phyloP scores from a whole-genome alignment of 2,888 invertebrate species.

The Cyclophora punctaria region DNA sequence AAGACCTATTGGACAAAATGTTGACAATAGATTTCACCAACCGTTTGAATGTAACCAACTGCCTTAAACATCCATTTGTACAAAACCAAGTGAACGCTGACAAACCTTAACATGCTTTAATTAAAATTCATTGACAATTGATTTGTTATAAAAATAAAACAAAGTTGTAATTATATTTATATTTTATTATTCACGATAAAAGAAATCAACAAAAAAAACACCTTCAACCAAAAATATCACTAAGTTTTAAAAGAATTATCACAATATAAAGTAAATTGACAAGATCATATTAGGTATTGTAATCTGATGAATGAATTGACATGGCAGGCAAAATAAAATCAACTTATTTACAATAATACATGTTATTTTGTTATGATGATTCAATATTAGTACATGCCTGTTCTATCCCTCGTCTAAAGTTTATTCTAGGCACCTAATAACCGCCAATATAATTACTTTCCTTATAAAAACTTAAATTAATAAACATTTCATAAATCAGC shows the following conservation, averaged over 20 bases:
- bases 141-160: conserved; percentile 32
- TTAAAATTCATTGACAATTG: too few relatives aligned
- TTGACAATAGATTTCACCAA: conserved; percentile 92
- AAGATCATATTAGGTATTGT: conserved; percentile 16
- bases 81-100: conserved; percentile 25
- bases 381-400: neutral
- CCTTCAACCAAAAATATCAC: conserved; percentile 65
- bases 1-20: conserved; percentile 93
- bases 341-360: neutral
- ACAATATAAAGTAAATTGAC: conserved; percentile 61
- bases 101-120: too few relatives aligned
- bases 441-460: conserved; percentile 6
- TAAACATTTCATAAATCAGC: neutral
- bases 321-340: conserved; percentile 5
- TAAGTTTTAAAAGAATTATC: conserved; percentile 52
- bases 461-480: conserved; percentile 6
- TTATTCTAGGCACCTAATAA: neutral
- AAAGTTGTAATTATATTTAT: conserved; percentile 46
- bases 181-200: conserved; percentile 55
- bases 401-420: neutral
- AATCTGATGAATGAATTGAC: conserved; percentile 12
- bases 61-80: conserved; percentile 94
- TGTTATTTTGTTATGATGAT: neutral
- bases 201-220: conserved; percentile 60
- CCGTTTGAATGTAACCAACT: conserved; percentile 90